Percentiles rank a stretch among this genome's conserved stretches.
Evolutionary conservation across 2,888 invertebrate species (phyloP).

Genomic region (Rosalia funebris): DNA sequence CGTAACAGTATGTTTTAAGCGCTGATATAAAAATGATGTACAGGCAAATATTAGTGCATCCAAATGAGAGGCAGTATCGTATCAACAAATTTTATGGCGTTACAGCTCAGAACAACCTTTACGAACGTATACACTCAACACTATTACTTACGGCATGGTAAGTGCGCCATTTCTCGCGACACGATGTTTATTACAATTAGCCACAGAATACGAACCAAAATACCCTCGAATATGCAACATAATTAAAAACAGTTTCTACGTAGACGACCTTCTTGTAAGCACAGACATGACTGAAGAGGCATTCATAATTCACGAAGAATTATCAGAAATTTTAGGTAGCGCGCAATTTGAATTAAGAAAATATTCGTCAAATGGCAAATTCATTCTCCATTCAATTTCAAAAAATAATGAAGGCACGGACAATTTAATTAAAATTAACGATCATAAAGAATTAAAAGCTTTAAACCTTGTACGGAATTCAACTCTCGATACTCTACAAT

Average conservation of each 20-base stretch:
- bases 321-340: conserved; percentile 19
- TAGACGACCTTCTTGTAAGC: conserved; percentile 34
- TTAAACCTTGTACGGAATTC: conserved; percentile 1
- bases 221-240: conserved; percentile 27
- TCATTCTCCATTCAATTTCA: conserved; percentile 19
- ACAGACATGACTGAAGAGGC: conserved; percentile 27
- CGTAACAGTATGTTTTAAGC: too few species aligned
- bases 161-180: conserved; percentile 24
- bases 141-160: conserved; percentile 31
- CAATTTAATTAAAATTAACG: conserved; percentile 14
- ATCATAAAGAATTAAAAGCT: neutral
- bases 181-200: conserved; percentile 14
- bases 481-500: neutral
- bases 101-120: neutral
- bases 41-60: conserved; percentile 15
- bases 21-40: too few species aligned
- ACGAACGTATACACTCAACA: conserved; percentile 16
- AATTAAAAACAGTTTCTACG: conserved; percentile 30
- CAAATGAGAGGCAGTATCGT: conserved; percentile 15
- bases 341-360: conserved; percentile 29
- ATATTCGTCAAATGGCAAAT: conserved; percentile 32
- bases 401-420: neutral
- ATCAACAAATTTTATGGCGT: conserved; percentile 28
- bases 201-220: conserved; percentile 13
- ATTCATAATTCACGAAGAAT: conserved; percentile 14